Percentiles rank a stretch among this genome's conserved stretches.
Conservation (phyloP, 2,797 vertebrate species). For the Pangasius mekongensis region DNA sequence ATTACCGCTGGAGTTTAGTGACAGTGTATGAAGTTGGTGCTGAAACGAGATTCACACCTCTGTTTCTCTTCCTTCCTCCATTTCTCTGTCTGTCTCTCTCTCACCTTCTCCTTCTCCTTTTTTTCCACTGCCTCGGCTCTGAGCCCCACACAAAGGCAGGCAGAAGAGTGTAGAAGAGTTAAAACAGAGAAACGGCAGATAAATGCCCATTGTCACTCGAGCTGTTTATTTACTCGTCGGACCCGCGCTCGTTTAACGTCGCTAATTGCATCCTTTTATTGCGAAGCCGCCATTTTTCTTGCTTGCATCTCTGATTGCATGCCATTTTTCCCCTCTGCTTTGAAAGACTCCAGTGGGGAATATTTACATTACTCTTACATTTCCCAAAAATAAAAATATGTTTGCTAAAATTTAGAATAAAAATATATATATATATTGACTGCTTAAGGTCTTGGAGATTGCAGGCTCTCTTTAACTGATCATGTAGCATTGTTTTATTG, state of each 20-base stretch:
- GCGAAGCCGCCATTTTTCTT: constrained; percentile 34
- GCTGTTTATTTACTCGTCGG: constrained; percentile 55
- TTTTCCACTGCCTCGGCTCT: not conserved
- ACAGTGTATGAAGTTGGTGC: constrained; percentile 56
- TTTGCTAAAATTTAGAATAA: not conserved
- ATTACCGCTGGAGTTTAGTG: constrained; percentile 56
- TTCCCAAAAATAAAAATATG: not conserved
- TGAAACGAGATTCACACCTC: constrained; percentile 62
- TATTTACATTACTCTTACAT: not conserved
- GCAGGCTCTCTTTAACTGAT: not conserved
- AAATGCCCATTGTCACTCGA: constrained; percentile 53
- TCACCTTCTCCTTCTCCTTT: constrained; percentile 5
- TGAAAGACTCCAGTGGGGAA: not conserved
- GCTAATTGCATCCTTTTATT: constrained; percentile 57
- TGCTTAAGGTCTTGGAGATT: not conserved
- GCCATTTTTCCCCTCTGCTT: not conserved
- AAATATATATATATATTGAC: not conserved
- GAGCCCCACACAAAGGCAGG: constrained; percentile 11
- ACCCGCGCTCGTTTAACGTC: constrained; percentile 48
- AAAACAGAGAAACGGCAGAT: constrained; percentile 37
- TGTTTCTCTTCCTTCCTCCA: constrained; percentile 4
- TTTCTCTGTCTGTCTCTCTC: constrained; percentile 24
- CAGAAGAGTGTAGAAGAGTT: constrained; percentile 3
- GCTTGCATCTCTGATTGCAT: constrained; percentile 15
- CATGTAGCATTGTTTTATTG: not conserved